A percentile compares a stretch with the other conserved stretches of the same genome.
phyloP scores from a whole-genome alignment of 2,113 vertebrate species.

The Lophius piscatorius region DNA sequence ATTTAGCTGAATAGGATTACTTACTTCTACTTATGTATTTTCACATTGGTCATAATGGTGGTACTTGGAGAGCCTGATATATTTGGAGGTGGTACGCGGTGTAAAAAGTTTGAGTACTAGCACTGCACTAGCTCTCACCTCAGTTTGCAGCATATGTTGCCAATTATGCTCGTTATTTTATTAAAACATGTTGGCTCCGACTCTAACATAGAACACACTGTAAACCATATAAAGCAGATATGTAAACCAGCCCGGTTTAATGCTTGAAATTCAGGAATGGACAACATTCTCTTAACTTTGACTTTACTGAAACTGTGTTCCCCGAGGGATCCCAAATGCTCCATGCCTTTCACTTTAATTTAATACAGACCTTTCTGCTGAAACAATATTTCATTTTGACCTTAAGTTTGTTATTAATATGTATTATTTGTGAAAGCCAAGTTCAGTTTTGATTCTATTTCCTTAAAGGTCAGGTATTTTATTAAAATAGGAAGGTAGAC shows the following conservation, averaged over 20 bases:
- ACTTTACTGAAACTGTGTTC: constrained; percentile 25
- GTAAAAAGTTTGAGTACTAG: too few species aligned
- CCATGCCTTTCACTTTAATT: constrained; percentile 37
- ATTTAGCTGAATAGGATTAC: too few species aligned
- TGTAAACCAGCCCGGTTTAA: background rate
- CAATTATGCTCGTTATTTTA: constrained; percentile 10
- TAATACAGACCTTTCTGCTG: constrained; percentile 25
- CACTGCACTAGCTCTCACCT: constrained; percentile 4
- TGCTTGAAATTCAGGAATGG: constrained; percentile 24
- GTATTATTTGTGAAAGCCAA: constrained; percentile 58
- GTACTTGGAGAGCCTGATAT: too few species aligned
- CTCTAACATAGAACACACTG: background rate
- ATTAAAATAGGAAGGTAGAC: constrained; percentile 50
- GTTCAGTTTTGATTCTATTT: constrained; percentile 46
- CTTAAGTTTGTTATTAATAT: constrained; percentile 69
- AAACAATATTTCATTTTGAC: constrained; percentile 57
- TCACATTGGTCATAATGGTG: too few species aligned
- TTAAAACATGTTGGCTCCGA: constrained; percentile 4
- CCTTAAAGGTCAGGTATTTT: constrained; percentile 60
- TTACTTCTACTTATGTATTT: too few species aligned
- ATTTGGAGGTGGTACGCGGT: too few species aligned
- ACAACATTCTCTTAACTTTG: constrained; percentile 40
- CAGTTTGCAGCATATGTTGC: constrained; percentile 5
- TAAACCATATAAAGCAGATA: background rate
- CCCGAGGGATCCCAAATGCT: constrained; percentile 22